These are phyloP conservation scores for Gallinago media DNA, from an alignment of 2,113 vertebrate species.

Conservation along the genomic window DNA sequence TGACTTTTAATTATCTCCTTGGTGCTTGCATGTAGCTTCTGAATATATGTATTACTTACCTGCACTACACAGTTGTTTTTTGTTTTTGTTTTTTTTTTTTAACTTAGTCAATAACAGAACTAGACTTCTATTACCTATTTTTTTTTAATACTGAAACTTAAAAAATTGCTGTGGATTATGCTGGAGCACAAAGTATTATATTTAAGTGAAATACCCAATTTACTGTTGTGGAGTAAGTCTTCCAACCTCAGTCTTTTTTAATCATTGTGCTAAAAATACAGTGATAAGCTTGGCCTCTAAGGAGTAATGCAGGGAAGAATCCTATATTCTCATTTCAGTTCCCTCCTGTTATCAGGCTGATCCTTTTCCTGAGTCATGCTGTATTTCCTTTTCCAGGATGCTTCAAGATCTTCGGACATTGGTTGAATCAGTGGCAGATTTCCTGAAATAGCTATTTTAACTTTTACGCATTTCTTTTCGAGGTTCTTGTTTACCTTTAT, in stretches of 20 bases:
- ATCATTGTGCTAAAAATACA: slow-evolving; percentile 28
- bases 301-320: background rate
- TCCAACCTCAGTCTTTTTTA: background rate
- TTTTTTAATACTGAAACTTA: background rate
- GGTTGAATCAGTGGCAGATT: background rate
- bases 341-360: background rate
- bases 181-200: background rate
- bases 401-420: background rate
- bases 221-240: background rate
- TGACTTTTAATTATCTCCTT: background rate
- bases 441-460: background rate
- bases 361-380: background rate
- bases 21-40: background rate
- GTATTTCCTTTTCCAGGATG: slow-evolving; percentile 28
- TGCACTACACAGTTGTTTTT: background rate
- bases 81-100: background rate
- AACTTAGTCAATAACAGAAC: too few relatives aligned
- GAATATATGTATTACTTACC: background rate
- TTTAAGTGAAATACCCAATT: background rate
- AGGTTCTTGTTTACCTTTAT: background rate
- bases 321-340: background rate
- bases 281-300: background rate
- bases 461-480: background rate
- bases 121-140: too few relatives aligned
- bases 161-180: background rate